A percentile compares a stretch with the other conserved stretches of the same genome.
Conservation (phyloP, 2,797 vertebrate genomes). For the Melanotaenia pygmaea region DNA sequence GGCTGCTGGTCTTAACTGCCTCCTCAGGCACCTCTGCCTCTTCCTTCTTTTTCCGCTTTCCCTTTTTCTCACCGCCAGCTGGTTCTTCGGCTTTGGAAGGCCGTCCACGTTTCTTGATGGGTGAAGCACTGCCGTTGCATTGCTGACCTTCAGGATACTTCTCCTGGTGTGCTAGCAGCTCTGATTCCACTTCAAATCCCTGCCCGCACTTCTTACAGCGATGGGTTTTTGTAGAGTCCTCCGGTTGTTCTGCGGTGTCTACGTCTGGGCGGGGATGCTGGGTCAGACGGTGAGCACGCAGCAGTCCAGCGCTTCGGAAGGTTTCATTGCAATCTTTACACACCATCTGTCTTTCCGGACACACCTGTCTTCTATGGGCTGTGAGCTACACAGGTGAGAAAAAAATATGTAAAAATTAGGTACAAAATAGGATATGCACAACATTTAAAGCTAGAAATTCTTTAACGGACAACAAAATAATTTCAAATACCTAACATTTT, state of each 20-base stretch:
- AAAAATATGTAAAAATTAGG: background rate
- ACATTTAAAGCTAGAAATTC: background rate
- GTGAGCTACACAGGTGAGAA: constrained; percentile 72
- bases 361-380: constrained; percentile 84
- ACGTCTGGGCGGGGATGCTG: constrained; percentile 79
- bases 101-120: constrained; percentile 80
- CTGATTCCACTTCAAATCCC: constrained; percentile 79
- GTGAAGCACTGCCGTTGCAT: constrained; percentile 77
- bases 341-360: constrained; percentile 84
- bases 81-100: constrained; percentile 72
- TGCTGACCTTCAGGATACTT: constrained; percentile 82
- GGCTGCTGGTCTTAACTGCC: constrained; percentile 36
- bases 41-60: constrained; percentile 79
- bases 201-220: constrained; percentile 83
- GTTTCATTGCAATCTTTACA: constrained; percentile 85
- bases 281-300: constrained; percentile 83
- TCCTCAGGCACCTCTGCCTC: constrained; percentile 65
- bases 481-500: background rate
- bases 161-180: constrained; percentile 83
- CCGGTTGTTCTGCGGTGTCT: constrained; percentile 68
- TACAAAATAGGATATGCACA: fast-evolving
- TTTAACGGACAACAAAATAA: too few relatives aligned
- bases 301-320: constrained; percentile 83
- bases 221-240: constrained; percentile 78
- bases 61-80: constrained; percentile 77